Conservation (phyloP, 2,888 invertebrate species). For the Drosophila diplacantha region DNA sequence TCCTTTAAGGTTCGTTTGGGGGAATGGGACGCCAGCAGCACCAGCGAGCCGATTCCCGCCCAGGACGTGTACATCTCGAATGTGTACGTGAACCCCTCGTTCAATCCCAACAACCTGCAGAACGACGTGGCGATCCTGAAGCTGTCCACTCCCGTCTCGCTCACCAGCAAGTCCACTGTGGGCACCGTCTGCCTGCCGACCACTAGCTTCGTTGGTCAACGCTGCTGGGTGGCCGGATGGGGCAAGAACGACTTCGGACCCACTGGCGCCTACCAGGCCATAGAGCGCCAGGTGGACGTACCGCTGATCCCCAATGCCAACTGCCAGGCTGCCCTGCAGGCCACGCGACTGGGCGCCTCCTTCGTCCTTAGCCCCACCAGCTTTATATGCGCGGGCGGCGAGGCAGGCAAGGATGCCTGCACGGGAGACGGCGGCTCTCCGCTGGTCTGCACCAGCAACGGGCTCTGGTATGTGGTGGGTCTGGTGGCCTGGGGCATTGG, state of each 20-base stretch:
- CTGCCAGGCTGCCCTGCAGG: constrained; percentile 82
- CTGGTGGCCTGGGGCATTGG: constrained; percentile 81
- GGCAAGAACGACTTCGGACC: constrained; percentile 86
- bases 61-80: constrained; percentile 81
- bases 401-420: constrained; percentile 86
- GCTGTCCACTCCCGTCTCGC: constrained; percentile 81
- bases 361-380: constrained; percentile 83
- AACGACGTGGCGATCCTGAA: constrained; percentile 90
- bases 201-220: constrained; percentile 79
- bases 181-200: constrained; percentile 81
- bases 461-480: constrained; percentile 78
- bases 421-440: constrained; percentile 81
- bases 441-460: constrained; percentile 71
- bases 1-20: constrained; percentile 84
- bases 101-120: constrained; percentile 84
- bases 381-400: constrained; percentile 89
- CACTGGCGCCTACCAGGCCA: constrained; percentile 79
- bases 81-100: constrained; percentile 83
- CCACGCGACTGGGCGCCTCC: constrained; percentile 82
- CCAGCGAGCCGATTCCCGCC: constrained; percentile 82
- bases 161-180: constrained; percentile 80
- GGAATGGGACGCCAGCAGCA: constrained; percentile 85
- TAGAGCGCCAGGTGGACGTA: constrained; percentile 87
- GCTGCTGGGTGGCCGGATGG: constrained; percentile 88
- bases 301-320: constrained; percentile 82